Evolutionary conservation across 2,888 invertebrate genomes (phyloP), one percentile per base, ranked within the genome.

Genomic region (Lepidonotus clava): DNA sequence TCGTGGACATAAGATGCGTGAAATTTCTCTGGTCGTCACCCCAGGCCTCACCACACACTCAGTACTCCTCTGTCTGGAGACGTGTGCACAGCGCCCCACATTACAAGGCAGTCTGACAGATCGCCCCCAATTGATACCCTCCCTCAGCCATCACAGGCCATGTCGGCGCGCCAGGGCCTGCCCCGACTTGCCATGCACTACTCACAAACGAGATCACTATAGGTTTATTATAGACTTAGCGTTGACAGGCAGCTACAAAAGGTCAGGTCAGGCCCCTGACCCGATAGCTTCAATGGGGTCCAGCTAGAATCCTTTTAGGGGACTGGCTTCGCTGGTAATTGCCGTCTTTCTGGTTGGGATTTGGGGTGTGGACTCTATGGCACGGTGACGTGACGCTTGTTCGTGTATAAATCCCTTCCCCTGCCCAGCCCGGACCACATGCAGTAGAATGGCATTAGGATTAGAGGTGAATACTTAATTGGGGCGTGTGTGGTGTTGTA

Each of bases 151-250:
- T 18, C n/a, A 24, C n/a, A 8, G 46, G 46, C 46, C 46, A 8
- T 11, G 8, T 46, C 46, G 8, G 46, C 21, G 71, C 14, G 18
- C 71, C 71, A 4, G 71, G 36, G 4, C 36, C 1, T 71, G 71
- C 14, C n/a, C 38, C 71, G 38, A 38, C 71, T 71, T 71, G 71
- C 38, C 71, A 38, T 71, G 71, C 38, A 38, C 71, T 71, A 71
- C 71, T 71, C 34, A 71, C 71, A 71, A 38, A n/a, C 71, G 11
- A 38, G 18, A 36, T 36, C 24, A 71, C 38, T 66, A 21, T 21
- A 38, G 38, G 36, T 71, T 38, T 71, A 61, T 28, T 28, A 24
- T 28, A 61, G 61, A 61, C 61, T 61, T 61, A 61, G 28, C 28
- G 28, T 32, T 61, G 61, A 8, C 61, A 32, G 28, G 11, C 6